Base-by-base conservation (phyloP, 1,140 invertebrate genomes). In the Cotesia typhae region DNA sequence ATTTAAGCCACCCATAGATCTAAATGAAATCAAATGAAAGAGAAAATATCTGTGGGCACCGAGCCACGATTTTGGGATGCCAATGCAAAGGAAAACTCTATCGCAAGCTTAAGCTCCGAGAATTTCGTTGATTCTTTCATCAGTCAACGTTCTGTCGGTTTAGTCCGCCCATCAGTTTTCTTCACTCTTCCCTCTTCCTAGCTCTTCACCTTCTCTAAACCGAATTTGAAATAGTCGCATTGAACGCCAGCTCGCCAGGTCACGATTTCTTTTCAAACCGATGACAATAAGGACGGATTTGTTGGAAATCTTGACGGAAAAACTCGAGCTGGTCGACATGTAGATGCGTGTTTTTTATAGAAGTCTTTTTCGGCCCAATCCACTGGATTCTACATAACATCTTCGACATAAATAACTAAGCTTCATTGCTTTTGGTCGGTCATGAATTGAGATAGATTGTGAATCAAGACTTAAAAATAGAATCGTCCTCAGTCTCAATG, bases 251-350 rank as follows among this genome's bases (percentile, higher is more conserved):
- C 10, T 28, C 61, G 59, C 20, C 60, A 53, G 69, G 69, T 71
- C 60, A 64, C 69, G 69, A 71, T 53, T 20, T 51, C 60, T 64
- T 71, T 71, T 71, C 69, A 65, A 57, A 66, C 7, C 37, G 47
- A 71, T 71, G 51, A 66, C 70, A 71, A 71, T 71, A 59, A 20
- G 28, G 57, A 59, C 57, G 57, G 57, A 59, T 72, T 72, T 41
- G 52, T 70, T 28, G 7, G 55, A 72, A 72, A 67, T 72, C 59
- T n/a, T 36, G 51, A 35, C 14, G 36, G 20, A 59, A 20, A 59
- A 59, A 59, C 20, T 28, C 14, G 17, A 17, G 20, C 57, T 28
- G 2, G 57, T 17, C 57, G 4, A 47, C 6, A 47, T 47, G 41
- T 10, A 47, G 41, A 47, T 47, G 41, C 41, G 14, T 59, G 57